A percentile compares a stretch with the other conserved stretches of the same genome.
These are phyloP conservation scores for Lagorchestes hirsutus DNA, from an alignment of 2,797 vertebrate genomes.

Conservation along the genomic window DNA sequence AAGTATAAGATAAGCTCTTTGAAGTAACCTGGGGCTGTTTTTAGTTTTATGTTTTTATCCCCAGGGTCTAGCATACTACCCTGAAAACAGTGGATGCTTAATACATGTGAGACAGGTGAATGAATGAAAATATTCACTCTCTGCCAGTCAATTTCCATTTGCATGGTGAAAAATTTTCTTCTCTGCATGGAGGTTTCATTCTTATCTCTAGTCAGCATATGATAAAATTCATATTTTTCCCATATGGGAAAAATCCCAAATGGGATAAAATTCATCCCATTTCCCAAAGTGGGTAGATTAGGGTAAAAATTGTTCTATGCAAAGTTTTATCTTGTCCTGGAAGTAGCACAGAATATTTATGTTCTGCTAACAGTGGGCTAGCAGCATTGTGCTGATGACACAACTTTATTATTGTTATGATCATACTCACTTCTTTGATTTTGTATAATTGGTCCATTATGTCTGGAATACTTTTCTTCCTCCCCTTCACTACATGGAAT, in stretches of 20 bases:
- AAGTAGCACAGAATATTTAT: not conserved
- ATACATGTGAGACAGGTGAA: not conserved
- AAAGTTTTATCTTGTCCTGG: not conserved
- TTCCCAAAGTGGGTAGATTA: not conserved
- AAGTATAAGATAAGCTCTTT: not conserved
- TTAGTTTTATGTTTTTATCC: not conserved
- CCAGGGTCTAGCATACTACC: not conserved
- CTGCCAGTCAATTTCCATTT: not conserved
- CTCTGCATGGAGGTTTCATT: slow-evolving; percentile 2
- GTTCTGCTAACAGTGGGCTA: not conserved
- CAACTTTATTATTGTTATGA: not conserved
- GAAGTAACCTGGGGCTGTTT: not conserved
- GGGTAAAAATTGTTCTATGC: not conserved
- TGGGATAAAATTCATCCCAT: not conserved
- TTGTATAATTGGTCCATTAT: not conserved
- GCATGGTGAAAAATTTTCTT: not conserved
- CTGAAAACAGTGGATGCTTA: not conserved
- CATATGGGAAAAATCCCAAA: no score
- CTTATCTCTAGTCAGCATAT: not conserved
- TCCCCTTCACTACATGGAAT: not conserved
- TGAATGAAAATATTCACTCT: not conserved
- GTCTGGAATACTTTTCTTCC: not conserved
- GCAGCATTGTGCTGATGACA: not conserved
- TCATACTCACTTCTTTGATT: not conserved
- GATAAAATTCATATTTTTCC: not conserved